Base-by-base conservation (phyloP, 2,888 invertebrate genomes). In the Chrysolina americana region DNA sequence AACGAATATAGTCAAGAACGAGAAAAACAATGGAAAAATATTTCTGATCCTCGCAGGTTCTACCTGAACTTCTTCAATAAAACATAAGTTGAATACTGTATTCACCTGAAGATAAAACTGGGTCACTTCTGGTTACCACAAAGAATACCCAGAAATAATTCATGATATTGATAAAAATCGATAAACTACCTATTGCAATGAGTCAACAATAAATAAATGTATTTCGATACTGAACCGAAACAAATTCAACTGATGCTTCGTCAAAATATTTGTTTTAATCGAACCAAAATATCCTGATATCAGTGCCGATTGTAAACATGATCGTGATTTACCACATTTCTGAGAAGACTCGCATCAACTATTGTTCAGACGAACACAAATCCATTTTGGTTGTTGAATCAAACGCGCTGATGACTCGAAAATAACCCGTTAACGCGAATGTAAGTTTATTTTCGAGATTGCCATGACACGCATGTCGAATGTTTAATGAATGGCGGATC, bases 401-500 rank as follows among this genome's bases (percentile, higher is more conserved):
- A 4, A 53, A 21, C 5, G 5, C 10, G 13, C 21, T 53, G 53
- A 0, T 53, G 11, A 53, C 4, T 21, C 53, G 19, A 23, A 23
- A 53, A 53, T 53, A 53, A 21, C 53, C 53, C 19, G 53, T 53
- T 13, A 13, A 53, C 56, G 19, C 21, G 21, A 19, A 19, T 19
- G 50, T 50, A 19, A 50, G 19, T 50, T 50, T 19, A 50, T 17
- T 50, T 50, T 50, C 19, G 50, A 50, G 19, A 50, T 50, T n/a
- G 15, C 44, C 44, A 2, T 44, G 44, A 44, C 44, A 44, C 44
- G 50, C 19, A 50, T 10, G 50, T 50, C 17, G 17, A 19, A 50
- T 50, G n/a, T 17, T 50, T 15, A 28, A 59, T 59, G 28, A 59
- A 59, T 59, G 59, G 9, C 17, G 59, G n/a, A 56, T 13, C 56